Conservation (phyloP, 2,797 vertebrate species). For the Lutjanus argentimaculatus region DNA sequence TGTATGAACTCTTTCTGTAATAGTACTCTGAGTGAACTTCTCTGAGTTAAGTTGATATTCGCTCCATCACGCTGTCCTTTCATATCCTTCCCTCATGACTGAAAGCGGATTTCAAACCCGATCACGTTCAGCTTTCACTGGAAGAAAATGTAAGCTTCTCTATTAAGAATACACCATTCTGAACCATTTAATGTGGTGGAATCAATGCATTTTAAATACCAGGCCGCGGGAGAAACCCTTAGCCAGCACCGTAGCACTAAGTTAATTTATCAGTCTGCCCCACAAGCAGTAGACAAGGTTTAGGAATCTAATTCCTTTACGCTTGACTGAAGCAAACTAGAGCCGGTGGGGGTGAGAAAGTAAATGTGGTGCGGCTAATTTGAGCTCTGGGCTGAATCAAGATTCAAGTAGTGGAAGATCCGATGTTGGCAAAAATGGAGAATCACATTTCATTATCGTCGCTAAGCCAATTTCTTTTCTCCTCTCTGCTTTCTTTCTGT, state of each 20-base stretch:
- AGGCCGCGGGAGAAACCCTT: constrained; percentile 8
- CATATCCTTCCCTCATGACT: background rate
- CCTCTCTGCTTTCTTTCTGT: background rate
- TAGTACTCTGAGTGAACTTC: background rate
- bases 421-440: constrained; percentile 6
- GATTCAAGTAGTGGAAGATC: background rate
- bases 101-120: background rate
- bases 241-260: background rate
- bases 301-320: constrained; percentile 32
- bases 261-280: constrained; percentile 38
- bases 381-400: constrained; percentile 20
- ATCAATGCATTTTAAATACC: constrained; percentile 27
- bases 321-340: constrained; percentile 26
- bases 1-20: background rate
- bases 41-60: background rate
- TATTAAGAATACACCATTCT: constrained; percentile 10
- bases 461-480: constrained; percentile 12
- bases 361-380: constrained; percentile 57
- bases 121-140: background rate
- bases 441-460: constrained; percentile 31
- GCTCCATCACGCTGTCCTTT: background rate
- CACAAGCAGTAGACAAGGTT: constrained; percentile 29
- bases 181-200: constrained; percentile 8
- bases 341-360: constrained; percentile 28
- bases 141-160: constrained; percentile 7